These are phyloP conservation scores for Globodera rostochiensis DNA, from an alignment of 1,140 invertebrate genomes.

Conservation along the genomic window DNA sequence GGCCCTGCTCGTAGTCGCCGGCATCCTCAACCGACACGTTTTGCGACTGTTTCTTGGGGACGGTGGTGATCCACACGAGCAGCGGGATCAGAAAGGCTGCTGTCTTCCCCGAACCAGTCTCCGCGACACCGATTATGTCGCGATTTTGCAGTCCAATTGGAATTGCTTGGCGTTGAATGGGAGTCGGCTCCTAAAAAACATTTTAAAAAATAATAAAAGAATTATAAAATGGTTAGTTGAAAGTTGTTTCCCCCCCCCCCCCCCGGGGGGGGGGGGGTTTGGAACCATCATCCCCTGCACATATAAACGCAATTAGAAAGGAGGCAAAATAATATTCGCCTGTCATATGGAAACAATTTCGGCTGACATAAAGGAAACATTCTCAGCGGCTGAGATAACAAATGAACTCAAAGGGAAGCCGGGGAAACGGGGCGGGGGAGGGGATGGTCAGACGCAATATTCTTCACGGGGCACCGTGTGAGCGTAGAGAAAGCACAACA, in stretches of 20 bases:
- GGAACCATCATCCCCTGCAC: too few relatives aligned
- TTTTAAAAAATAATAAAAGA: conserved; percentile 41
- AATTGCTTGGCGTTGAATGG: conserved; percentile 98
- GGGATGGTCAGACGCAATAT: not conserved
- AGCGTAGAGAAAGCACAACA: not conserved
- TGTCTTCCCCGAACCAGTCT: conserved; percentile 97
- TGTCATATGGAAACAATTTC: conserved; percentile 25
- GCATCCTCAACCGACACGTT: conserved; percentile 34
- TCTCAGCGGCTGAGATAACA: conserved; percentile 6
- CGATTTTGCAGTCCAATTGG: conserved; percentile 96
- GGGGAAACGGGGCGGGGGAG: not conserved
- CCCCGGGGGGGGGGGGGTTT: too few relatives aligned
- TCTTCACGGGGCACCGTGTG: not conserved
- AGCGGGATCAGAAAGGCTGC: conserved; percentile 96
- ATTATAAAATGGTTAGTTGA: too few relatives aligned
- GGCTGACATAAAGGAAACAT: not conserved
- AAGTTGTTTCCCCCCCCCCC: too few relatives aligned
- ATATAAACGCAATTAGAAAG: too few relatives aligned
- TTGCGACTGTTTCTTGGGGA: conserved; percentile 82
- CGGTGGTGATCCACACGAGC: conserved; percentile 93
- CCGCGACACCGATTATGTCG: conserved; percentile 98
- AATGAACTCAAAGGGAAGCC: not conserved
- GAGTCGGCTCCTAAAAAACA: conserved; percentile 81
- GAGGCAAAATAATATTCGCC: too few relatives aligned
- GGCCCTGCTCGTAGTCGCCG: conserved; percentile 81